Evolutionary conservation across 2,888 invertebrate species (phyloP), one percentile per base, ranked within the genome.

Genomic region (Aspidiotus rigidus): DNA sequence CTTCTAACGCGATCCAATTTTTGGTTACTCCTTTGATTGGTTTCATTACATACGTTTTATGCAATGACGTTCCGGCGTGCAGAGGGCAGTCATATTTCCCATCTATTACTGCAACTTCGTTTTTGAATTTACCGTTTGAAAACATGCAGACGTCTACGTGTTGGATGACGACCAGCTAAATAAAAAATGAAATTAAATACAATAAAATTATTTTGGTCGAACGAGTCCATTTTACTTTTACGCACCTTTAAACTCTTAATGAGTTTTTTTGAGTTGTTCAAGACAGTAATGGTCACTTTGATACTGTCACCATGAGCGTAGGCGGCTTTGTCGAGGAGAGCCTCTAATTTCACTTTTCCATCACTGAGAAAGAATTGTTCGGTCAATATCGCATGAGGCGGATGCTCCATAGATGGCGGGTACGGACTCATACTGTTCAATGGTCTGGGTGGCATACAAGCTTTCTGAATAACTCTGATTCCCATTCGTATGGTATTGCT

Each of bases 91-190:
- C 83, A 0, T 85, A 84, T 71, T 81, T 83, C 71, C 84, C 82
- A 72, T 85, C 84, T 62, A 83, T 76, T 72, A 81, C 76, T 1
- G 90, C 92, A 1, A 93, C 92, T n/a, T 90, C 86, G 78, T 93
- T 93, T 80, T 93, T 93, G 81, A 93, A 93, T 79, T 93, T 93
- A 0, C 93, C 93, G 76, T 93, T 92, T 73, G 93, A 93, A 79
- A 94, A 92, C 89, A 95, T 93, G 79, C 93, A 93, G 1, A 95
- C 93, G 77, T 93, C 92, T 39, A 93, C 93, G 78, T 92, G 90
- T 77, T 93, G 93, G 3, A 93, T 88, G 70, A 91, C 85, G 76
- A 90, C 84, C 7, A 89, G 85, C 92, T 93, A 79, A 10, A 15
- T 16, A 1, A 15, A 16, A 28, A 63, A 41, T 60, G 5, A 28